Base-by-base conservation (phyloP, 2,888 invertebrate genomes). In the Drosophila sordidula region DNA sequence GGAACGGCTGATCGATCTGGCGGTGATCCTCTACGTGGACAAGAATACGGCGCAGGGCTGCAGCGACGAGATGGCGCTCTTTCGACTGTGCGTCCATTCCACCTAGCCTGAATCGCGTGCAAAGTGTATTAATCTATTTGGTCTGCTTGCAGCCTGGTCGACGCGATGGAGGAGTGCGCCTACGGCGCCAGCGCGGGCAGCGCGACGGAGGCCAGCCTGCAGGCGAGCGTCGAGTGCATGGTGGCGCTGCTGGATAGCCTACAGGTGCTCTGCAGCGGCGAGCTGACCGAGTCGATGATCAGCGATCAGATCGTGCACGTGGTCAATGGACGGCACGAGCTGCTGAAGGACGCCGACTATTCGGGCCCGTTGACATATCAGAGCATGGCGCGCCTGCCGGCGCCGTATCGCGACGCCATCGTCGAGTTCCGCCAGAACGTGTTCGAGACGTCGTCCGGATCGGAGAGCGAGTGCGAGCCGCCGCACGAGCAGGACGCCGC, bases 151-250 rank as follows among this genome's bases (percentile, higher is more conserved):
- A 96, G 98, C 85, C 95, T 97, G 80, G 96, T 98, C 94, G 98
- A 98, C 90, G 97, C 97, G 0, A 96, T 98, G 90, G 97, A 98
- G 92, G 98, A 98, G 92, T 97, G 97, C 66, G 96, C 97, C n/a
- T 95, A 95, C 76, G 91, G 92, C 0, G 89, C 90, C 1, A 90
- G 89, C 14, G 96, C 96, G 71, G 95, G 95, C 51, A 96, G 96
- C 80, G 94, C 95, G 72, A 96, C 96, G 74, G 95, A 96, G 14
- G 94, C 95, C 67, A 95, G 96, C 5, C 93, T 97, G n/a, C 94
- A 95, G 50, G 95, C 96, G 0, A 96, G 96, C 74, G 96, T 97
- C 0, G 96, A 96, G 80, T 97, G 97, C 83, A 95, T 97, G 54
- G 96, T 96, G 5, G 95, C 97, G 0, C 93, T 98, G 71, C 93